A percentile compares a stretch with the other conserved stretches of the same genome.
Evolutionary conservation across 2,113 vertebrate species (phyloP).

Genomic region (Xiphias gladius): DNA sequence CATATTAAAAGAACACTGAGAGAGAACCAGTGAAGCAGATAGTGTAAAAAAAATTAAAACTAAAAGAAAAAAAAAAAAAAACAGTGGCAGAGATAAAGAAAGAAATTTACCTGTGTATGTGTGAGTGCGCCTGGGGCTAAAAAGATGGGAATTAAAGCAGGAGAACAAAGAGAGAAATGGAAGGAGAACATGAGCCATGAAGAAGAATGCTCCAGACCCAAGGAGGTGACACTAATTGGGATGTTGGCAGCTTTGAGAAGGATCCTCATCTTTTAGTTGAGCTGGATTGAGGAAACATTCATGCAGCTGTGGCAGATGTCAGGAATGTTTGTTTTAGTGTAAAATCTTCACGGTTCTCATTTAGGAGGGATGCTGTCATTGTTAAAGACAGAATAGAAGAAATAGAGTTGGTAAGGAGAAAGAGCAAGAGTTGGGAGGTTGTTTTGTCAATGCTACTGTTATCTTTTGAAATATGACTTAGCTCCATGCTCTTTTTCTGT

Average conservation of each 20-base stretch:
- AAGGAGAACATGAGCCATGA: constrained; percentile 50
- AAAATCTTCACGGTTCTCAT: constrained; percentile 35
- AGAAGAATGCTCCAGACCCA: constrained; percentile 56
- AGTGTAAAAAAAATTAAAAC: constrained; percentile 42
- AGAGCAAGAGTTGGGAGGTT: not conserved
- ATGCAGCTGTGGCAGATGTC: constrained; percentile 58
- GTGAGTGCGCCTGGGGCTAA: constrained; percentile 32
- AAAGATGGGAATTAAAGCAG: constrained; percentile 51
- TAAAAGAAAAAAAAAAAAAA: constrained; percentile 12
- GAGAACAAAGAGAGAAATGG: constrained; percentile 62
- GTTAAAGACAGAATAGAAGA: constrained; percentile 27
- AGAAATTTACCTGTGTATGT: constrained; percentile 37
- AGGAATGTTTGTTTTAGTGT: constrained; percentile 65
- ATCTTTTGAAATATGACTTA: constrained; percentile 11
- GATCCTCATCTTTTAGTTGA: constrained; percentile 49
- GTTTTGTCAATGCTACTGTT: constrained; percentile 16
- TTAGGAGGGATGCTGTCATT: not conserved
- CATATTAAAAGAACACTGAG: constrained; percentile 70
- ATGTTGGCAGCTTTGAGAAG: constrained; percentile 45
- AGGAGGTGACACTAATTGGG: constrained; percentile 80
- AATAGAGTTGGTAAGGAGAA: constrained; percentile 9
- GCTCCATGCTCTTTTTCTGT: not conserved
- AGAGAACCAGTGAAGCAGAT: constrained; percentile 61
- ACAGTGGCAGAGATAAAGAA: constrained; percentile 10
- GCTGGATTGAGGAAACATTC: constrained; percentile 57